Evolutionary conservation across 2,888 invertebrate genomes (phyloP), one percentile per base, ranked within the genome.

Genomic region (Drosophila robusta): DNA sequence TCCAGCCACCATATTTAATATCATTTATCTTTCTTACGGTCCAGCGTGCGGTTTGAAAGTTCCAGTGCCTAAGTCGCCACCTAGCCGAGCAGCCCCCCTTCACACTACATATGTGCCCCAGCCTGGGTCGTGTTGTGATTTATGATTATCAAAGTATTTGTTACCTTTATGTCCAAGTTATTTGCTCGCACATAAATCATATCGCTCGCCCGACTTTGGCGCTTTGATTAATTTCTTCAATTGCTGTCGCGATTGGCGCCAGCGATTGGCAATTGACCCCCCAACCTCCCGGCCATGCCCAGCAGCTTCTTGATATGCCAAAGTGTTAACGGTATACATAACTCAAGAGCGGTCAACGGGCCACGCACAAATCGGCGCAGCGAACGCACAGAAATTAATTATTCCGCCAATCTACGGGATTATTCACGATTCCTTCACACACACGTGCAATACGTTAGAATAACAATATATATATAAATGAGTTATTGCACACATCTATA

Each of bases 101-200:
- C 14, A 50, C 24, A 51, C 46, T 42, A 42, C 56, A 52, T 67
- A 62, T 63, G 61, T 65, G 64, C 18, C 26, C 26, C 7, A 11
- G 26, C 22, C 18, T 32, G 54, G n/a, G 34, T 24, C 55, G 22
- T 73, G 75, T 75, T 78, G 85, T 89, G 89, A 89, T 89, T 89
- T 89, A 89, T 89, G 85, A 74, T 82, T 87, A 76, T 84, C 78
- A 87, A 84, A 85, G 85, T 85, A 85, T 87, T 86, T 86, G 85
- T 85, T 86, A 87, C 85, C 87, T 86, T 86, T 80, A 71, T 86
- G 87, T 74, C 80, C 78, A 72, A 86, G 85, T 85, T 87, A 85
- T 85, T 86, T 83, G 83, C 79, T 78, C 69, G 75, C 56, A 67
- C 78, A 88, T 88, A 79, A 83, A 86, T 88, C 89, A 88, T 89